Evolutionary conservation across 2,888 invertebrate species (phyloP).

Genomic region (Rosalia funebris): DNA sequence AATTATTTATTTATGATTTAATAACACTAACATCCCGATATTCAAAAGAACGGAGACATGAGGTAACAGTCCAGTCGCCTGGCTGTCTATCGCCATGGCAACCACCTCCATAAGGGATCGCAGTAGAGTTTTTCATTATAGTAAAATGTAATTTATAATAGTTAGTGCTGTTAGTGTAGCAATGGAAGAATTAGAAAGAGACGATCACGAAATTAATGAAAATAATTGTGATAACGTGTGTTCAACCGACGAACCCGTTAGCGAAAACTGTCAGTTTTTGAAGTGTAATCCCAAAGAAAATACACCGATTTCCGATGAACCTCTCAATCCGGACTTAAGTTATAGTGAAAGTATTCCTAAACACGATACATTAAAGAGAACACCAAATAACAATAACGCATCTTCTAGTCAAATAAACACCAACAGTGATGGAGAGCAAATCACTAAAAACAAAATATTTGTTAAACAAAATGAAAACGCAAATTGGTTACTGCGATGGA

Average conservation of each 20-base stretch:
- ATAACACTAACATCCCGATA: neutral
- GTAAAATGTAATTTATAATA: slow-evolving; percentile 31
- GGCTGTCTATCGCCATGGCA: slow-evolving; percentile 62
- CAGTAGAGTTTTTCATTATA: slow-evolving; percentile 21
- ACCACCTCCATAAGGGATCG: slow-evolving; percentile 48
- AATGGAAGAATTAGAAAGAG: slow-evolving; percentile 37
- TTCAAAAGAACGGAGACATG: slow-evolving; percentile 20
- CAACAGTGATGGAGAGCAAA: slow-evolving; percentile 14
- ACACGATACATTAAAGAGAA: slow-evolving; percentile 47
- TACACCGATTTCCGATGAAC: slow-evolving; percentile 24
- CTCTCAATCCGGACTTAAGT: slow-evolving; percentile 16
- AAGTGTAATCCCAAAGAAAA: slow-evolving; percentile 53
- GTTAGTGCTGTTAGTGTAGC: no score
- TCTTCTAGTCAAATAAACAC: slow-evolving; percentile 12
- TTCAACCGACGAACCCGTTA: slow-evolving; percentile 34
- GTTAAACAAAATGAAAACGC: slow-evolving; percentile 63
- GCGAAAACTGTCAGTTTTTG: slow-evolving; percentile 51
- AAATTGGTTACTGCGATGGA: slow-evolving; percentile 64
- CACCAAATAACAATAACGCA: slow-evolving; percentile 34
- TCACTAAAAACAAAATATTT: slow-evolving; percentile 58
- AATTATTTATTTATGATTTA: neutral
- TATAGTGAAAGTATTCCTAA: slow-evolving; percentile 27
- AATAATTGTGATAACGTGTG: slow-evolving; percentile 36
- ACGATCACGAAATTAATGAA: slow-evolving; percentile 34
- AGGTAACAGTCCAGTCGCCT: slow-evolving; percentile 52